Evolutionary conservation across 37 sponge, comb jelly and placozoan species (phyloP).

Genomic region (Chondrilla cf. caribensis): DNA sequence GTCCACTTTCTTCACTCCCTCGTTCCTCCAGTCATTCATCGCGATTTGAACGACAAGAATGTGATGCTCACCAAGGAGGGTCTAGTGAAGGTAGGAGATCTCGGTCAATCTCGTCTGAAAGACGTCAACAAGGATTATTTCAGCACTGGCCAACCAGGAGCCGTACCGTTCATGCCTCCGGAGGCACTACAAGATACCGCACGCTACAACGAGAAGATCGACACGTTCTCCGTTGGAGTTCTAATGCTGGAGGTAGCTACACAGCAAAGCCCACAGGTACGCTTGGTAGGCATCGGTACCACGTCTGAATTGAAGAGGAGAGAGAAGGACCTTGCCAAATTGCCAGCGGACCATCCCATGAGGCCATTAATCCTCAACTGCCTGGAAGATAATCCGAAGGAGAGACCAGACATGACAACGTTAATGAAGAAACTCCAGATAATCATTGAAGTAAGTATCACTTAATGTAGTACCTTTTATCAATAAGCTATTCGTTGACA

Average conservation of each 20-base stretch:
- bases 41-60: conserved; percentile 3
- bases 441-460: no score
- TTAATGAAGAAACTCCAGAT: no score
- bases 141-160: not conserved
- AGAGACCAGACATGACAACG: not conserved
- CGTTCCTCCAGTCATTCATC: not conserved
- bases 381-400: not conserved
- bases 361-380: not conserved
- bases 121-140: not conserved
- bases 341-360: not conserved
- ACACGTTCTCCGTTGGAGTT: not conserved
- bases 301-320: not conserved
- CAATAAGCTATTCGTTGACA: no score
- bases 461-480: no score
- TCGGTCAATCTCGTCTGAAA: not conserved
- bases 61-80: not conserved
- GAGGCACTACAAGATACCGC: not conserved
- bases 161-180: not conserved
- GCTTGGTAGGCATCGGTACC: not conserved
- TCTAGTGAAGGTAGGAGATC: conserved; percentile 1
- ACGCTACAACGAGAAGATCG: not conserved
- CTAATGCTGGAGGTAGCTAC: conserved; percentile 4
- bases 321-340: not conserved
- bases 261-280: not conserved
- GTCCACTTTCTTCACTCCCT: not conserved